Conservation (phyloP, 1,140 invertebrate genomes). For the Oreohelix idahoensis region DNA sequence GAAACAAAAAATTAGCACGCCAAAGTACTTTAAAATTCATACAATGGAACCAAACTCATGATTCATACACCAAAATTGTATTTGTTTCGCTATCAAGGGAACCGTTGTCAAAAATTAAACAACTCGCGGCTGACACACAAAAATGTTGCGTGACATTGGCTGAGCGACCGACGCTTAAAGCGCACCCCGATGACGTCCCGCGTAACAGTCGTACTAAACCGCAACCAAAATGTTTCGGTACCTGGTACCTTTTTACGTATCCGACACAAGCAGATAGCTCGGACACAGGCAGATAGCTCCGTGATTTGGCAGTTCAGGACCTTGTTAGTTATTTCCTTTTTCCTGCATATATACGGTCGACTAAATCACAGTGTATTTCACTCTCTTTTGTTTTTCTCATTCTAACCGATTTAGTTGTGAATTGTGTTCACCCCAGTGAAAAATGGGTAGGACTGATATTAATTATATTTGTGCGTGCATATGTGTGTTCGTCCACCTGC, state of each 20-base stretch:
- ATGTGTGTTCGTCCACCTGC: neutral
- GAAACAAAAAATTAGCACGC: no score
- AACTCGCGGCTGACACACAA: no score
- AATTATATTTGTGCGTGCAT: constrained; percentile 4
- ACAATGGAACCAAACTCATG: no score
- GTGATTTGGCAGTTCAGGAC: neutral
- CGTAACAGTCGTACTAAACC: neutral
- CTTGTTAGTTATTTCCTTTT: no score
- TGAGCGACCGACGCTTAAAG: neutral
- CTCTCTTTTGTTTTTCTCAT: neutral
- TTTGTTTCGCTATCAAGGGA: no score
- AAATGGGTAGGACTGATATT: neutral
- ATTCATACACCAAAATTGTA: no score
- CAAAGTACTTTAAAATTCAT: no score
- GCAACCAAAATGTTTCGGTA: neutral
- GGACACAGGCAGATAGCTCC: neutral
- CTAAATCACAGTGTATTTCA: no score
- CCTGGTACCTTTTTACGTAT: neutral
- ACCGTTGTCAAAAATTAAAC: no score
- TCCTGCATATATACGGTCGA: no score
- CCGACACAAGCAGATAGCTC: neutral
- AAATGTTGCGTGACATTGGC: neutral
- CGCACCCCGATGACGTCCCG: neutral
- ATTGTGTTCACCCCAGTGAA: neutral
- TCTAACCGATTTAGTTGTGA: no score